Percentiles rank a stretch among this genome's conserved stretches.
Evolutionary conservation across 2,113 vertebrate species (phyloP).

Genomic region (Grammomys surdaster): DNA sequence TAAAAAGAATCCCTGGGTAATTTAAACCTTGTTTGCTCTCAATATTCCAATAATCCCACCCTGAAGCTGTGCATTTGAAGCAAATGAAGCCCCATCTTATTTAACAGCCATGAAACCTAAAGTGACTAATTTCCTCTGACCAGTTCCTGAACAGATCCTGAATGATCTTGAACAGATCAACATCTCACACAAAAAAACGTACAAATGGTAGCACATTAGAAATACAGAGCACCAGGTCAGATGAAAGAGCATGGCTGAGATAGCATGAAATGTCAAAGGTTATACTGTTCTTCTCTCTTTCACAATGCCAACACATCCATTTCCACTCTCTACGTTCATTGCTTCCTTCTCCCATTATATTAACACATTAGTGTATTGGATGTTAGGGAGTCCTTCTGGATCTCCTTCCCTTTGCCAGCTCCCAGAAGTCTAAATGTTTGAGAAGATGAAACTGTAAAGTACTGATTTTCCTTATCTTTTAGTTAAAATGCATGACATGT

Average conservation of each 20-base stretch:
- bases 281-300: conserved; percentile 27
- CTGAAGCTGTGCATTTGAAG: not conserved
- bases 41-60: not conserved
- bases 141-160: not conserved
- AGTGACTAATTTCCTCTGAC: not conserved
- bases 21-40: not conserved
- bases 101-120: not conserved
- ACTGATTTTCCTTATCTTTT: conserved; percentile 17
- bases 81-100: not conserved
- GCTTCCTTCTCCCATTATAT: not conserved
- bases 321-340: not conserved
- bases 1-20: not conserved
- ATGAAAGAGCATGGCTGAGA: not conserved
- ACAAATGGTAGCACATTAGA: not conserved
- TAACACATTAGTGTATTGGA: not conserved
- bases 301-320: not conserved
- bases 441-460: not conserved
- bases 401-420: not conserved
- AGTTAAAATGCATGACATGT: not conserved
- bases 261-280: not conserved
- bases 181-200: not conserved
- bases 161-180: not conserved
- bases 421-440: not conserved
- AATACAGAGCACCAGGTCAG: not conserved
- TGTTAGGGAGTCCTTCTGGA: not conserved